Conservation (phyloP, 2,888 invertebrate genomes). For the Camptogramma bilineatum region DNA sequence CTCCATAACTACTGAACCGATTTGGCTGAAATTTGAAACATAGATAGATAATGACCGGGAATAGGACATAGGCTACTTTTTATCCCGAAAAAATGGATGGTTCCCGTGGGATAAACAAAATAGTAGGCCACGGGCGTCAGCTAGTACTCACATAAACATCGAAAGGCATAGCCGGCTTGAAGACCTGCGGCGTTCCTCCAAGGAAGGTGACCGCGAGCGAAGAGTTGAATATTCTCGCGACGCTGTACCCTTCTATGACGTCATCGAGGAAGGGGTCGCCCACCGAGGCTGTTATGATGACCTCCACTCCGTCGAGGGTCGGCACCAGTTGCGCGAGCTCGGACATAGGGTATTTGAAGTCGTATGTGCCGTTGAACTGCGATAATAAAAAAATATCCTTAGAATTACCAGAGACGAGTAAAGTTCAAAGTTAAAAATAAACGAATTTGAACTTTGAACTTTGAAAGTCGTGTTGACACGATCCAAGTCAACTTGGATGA, state of each 20-base stretch:
- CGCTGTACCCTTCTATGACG: conserved; percentile 93
- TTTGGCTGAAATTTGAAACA: no score
- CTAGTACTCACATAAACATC: conserved; percentile 89
- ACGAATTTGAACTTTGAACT: no score
- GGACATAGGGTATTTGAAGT: conserved; percentile 93
- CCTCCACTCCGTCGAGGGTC: conserved; percentile 90
- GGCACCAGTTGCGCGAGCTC: conserved; percentile 90
- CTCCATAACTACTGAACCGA: no score
- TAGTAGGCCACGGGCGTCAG: no score
- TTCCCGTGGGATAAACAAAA: no score
- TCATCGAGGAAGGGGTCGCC: conserved; percentile 95
- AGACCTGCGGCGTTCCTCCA: conserved; percentile 96
- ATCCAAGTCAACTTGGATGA: no score
- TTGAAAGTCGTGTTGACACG: no score
- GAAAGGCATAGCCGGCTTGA: conserved; percentile 97
- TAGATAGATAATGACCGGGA: no score
- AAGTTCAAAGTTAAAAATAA: no score
- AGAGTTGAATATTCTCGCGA: conserved; percentile 94
- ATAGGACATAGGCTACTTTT: no score
- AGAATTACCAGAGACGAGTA: no score
- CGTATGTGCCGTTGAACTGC: conserved; percentile 94
- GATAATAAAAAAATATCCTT: neutral
- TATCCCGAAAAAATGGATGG: no score
- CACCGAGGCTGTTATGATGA: conserved; percentile 93
- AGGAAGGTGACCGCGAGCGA: conserved; percentile 93